Conservation (phyloP, 2,888 invertebrate genomes). For the Cyaniris semiargus region DNA sequence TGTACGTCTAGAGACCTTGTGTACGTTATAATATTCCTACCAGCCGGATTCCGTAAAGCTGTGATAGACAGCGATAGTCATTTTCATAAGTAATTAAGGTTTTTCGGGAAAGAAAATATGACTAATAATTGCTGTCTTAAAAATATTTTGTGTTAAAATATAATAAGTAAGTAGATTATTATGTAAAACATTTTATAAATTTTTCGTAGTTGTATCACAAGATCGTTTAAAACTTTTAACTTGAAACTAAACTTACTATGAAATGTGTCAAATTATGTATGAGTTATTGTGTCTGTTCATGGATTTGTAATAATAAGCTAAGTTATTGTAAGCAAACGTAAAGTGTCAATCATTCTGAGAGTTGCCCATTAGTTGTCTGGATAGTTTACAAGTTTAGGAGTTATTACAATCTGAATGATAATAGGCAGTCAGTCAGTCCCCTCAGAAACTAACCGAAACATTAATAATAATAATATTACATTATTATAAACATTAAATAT, state of each 20-base stretch:
- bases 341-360: slow-evolving; percentile 6
- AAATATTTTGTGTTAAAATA: neutral
- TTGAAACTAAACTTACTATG: too few species aligned
- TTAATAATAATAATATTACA: neutral
- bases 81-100: neutral
- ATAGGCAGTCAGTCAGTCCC: neutral
- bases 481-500: neutral
- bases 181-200: neutral
- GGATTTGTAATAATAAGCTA: neutral
- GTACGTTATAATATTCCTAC: slow-evolving; percentile 43
- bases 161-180: neutral
- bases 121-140: neutral
- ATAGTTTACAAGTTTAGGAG: neutral
- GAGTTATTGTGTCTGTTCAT: neutral
- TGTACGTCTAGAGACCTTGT: slow-evolving; percentile 66
- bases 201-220: neutral
- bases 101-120: neutral
- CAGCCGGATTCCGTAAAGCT: slow-evolving; percentile 39
- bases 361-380: neutral
- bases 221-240: too few species aligned
- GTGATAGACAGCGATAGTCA: slow-evolving; percentile 16
- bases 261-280: neutral
- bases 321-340: neutral
- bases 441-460: neutral
- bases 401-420: neutral